Base-by-base conservation (phyloP, 1,140 invertebrate species). In the Bombus picipes region DNA sequence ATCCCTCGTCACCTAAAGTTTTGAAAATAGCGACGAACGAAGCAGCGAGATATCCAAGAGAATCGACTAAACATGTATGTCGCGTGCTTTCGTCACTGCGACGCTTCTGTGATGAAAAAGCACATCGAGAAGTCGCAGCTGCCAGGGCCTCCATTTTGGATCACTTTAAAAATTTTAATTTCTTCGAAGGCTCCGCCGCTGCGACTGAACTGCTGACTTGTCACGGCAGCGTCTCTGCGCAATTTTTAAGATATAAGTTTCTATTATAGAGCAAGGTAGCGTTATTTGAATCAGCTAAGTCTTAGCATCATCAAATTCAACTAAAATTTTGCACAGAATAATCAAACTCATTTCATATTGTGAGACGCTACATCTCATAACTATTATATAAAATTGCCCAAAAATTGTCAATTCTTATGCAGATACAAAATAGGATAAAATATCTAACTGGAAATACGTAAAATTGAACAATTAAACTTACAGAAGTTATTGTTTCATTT, bases 91-190 rank as follows among this genome's bases (percentile, higher is more conserved):
- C 59, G 81, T 74, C 74, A 86, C 85, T 76, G 53, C 43, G 77
- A 86, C 80, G 94, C 94, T 95, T 94, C 94, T 93, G 93, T 87
- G 94, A 94, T 90, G 94, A 95, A 92, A 75, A 93, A 78, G 86
- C 84, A 79, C 41, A 76, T 22, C 34, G 85, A 53, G 62, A 90
- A 87, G 83, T 92, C 86, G 88, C 87, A 93, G 89, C 91, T 71
- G 93, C 93, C 91, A 84, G 94, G 93, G 94, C 91, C 88, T 72
- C 62, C 15, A 5, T 71, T 18, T n/a, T 39, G 41, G 6, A 22
- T 47, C n/a, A 25, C 1, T 59, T 41, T 47, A 22, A 53, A 53
- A 53, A 53, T 53, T 18, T 22, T 53, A 22, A 53, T 22, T 53
- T 6, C 47, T 28, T 37, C 13, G 75, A 47, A 62, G 90, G 91